A percentile compares a stretch with the other conserved stretches of the same genome.
Conservation (phyloP, 1,140 invertebrate species). For the Saxidomus purpurata region DNA sequence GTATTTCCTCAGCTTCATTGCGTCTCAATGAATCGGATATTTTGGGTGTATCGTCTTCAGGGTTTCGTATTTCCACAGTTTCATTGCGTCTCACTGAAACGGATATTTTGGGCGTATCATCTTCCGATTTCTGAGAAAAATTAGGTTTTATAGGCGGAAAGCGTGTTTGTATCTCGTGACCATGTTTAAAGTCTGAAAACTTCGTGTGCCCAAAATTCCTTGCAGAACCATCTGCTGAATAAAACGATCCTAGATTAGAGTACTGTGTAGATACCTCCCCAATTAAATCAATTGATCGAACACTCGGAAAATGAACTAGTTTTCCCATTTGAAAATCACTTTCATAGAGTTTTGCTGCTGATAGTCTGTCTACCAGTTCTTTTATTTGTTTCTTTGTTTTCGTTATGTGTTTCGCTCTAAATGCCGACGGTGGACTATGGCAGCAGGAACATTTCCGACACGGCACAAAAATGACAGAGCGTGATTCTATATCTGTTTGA, state of each 20-base stretch:
- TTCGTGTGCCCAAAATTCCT: neutral
- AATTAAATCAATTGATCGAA: neutral
- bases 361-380: conserved; percentile 1
- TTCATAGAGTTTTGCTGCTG: neutral
- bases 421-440: neutral
- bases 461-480: too few species aligned
- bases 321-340: conserved; percentile 11
- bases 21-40: too few species aligned
- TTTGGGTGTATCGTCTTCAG: too few species aligned
- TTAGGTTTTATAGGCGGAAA: neutral
- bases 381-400: neutral
- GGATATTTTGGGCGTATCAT: too few species aligned
- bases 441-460: neutral
- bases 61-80: too few species aligned
- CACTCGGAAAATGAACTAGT: neutral
- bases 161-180: neutral
- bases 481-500: neutral
- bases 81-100: too few species aligned
- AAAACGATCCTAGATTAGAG: neutral
- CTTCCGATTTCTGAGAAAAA: neutral
- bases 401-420: neutral
- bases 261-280: neutral
- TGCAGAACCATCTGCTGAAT: neutral
- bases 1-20: too few species aligned
- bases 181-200: neutral